Evolutionary conservation across 35 echinoderm and acorn worm species (phyloP).

Genomic region (Ophioderma brevispina): DNA sequence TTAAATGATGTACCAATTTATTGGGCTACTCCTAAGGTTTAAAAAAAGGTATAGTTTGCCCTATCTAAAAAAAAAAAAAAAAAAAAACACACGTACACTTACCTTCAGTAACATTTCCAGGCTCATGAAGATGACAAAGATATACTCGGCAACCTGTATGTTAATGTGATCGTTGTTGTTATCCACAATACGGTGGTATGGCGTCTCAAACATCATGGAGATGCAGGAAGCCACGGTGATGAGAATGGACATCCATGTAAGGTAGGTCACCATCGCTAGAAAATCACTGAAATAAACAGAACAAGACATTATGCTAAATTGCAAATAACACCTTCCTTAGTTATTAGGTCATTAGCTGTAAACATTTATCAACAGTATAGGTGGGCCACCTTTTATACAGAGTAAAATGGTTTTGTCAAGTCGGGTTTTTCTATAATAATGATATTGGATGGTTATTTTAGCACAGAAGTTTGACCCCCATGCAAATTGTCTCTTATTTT

Average conservation of each 20-base stretch:
- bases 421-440: too few relatives aligned
- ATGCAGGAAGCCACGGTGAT: conserved; percentile 83
- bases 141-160: conserved; percentile 64
- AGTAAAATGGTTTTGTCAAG: too few relatives aligned
- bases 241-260: conserved; percentile 91
- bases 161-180: conserved; percentile 9
- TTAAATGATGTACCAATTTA: too few relatives aligned
- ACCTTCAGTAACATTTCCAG: conserved; percentile 96
- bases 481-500: too few relatives aligned
- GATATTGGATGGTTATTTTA: too few relatives aligned
- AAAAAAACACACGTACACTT: too few relatives aligned
- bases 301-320: neutral
- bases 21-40: too few relatives aligned
- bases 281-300: conserved; percentile 69
- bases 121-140: conserved; percentile 96
- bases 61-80: too few relatives aligned
- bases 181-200: neutral
- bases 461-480: too few relatives aligned
- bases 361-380: neutral
- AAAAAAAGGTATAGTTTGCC: too few relatives aligned
- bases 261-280: conserved; percentile 88
- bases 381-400: neutral
- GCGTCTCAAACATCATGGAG: conserved; percentile 78
- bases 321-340: neutral
- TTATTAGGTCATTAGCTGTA: neutral